Base-by-base conservation (phyloP, 2,888 invertebrate species). In the Drosophila kanekoi region DNA sequence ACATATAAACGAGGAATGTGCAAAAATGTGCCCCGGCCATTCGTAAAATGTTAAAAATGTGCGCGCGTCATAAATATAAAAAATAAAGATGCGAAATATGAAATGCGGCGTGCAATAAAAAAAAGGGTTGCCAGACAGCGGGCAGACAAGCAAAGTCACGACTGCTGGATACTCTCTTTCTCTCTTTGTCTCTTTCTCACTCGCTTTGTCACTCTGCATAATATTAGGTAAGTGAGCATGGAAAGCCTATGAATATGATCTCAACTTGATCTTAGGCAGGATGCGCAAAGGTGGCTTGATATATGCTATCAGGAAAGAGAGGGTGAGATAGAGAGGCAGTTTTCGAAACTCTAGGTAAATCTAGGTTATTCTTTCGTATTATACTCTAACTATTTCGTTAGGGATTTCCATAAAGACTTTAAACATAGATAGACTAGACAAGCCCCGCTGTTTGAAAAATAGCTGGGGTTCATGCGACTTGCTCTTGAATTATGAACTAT, bases 1-100 rank as follows among this genome's bases (percentile, higher is more conserved):
- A 64, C 59, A 60, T 67, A 72, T 72, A 63, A 74, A 65, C 61
- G 51, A 60, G 47, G 47, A 61, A 68, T 77, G 72, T 74, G 69
- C 51, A 52, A 71, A 67, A 76, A 67, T 69, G 68, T 72, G 47
- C 61, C 47, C 49, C 35, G 47, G 28, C 51, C 61, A 71, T 72
- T 53, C 66, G 67, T 57, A 65, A 61, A 68, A 67, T 79, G 64
- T 64, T 23, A 47, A 67, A 73, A 51, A 58, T 67, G 61, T 61
- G 52, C 64, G 18, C 32, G 52, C 38, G 52, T 54, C 62, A 67
- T 53, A 52, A 52, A 66, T 61, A 77, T 44, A 62, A 52, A 68
- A 65, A 67, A 56, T 52, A 68, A 65, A 57, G 23, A 59, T 52
- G 37, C 23, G 33, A 67, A 72, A 72, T 62, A 72, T 75, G 67